A percentile compares a stretch with the other conserved stretches of the same genome.
Conservation (phyloP, 2,113 vertebrate genomes). For the Galemys pyrenaicus region DNA sequence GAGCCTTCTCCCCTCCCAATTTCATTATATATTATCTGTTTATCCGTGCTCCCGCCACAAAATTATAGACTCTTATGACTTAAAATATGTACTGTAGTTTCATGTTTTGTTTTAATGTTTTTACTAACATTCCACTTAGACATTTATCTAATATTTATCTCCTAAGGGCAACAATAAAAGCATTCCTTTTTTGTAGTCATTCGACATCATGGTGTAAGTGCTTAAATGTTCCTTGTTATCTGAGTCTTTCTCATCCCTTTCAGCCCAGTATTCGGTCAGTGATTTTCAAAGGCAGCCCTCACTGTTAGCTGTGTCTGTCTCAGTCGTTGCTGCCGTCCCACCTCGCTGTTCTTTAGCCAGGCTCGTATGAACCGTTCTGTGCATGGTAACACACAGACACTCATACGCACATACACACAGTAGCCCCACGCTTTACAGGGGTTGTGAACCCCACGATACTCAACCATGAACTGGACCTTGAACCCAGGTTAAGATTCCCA, state of each 20-base stretch:
- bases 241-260: constrained; percentile 32
- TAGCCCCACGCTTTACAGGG: constrained; percentile 5
- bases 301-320: neutral
- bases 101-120: constrained; percentile 15
- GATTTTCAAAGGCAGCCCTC: neutral
- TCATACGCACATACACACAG: neutral
- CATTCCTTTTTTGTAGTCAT: neutral
- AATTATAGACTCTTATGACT: neutral
- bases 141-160: constrained; percentile 8
- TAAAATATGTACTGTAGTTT: neutral
- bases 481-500: neutral
- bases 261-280: neutral
- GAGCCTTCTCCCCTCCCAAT: neutral
- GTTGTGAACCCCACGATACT: neutral
- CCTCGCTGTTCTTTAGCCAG: neutral
- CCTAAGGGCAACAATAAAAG: neutral
- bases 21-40: neutral
- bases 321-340: neutral
- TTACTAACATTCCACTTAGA: constrained; percentile 6
- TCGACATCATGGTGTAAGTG: neutral
- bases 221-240: neutral
- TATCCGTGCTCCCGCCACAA: neutral
- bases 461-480: neutral
- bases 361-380: neutral
- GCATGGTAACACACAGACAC: neutral